These are phyloP conservation scores for Ophiothrix spiculata DNA, from an alignment of 35 echinoderm and acorn worm species.

Conservation along the genomic window DNA sequence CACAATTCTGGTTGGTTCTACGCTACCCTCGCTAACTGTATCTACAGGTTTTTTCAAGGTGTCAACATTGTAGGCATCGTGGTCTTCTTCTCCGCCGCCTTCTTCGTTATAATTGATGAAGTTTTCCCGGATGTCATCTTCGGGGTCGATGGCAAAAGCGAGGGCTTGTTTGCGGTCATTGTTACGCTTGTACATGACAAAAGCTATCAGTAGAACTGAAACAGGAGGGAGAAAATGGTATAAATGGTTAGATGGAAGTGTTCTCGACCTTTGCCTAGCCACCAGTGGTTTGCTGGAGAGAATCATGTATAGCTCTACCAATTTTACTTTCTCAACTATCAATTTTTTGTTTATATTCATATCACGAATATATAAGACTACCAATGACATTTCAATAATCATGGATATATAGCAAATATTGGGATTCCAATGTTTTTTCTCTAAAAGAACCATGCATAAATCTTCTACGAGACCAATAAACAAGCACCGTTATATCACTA, in stretches of 20 bases:
- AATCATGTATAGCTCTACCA: too few relatives aligned
- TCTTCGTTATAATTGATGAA: conserved; percentile 97
- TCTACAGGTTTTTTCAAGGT: conserved; percentile 83
- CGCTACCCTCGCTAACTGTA: conserved; percentile 29
- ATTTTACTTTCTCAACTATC: too few relatives aligned
- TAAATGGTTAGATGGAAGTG: not conserved
- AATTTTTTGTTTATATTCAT: too few relatives aligned
- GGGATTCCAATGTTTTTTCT: too few relatives aligned
- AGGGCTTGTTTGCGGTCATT: conserved; percentile 65
- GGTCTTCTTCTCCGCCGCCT: conserved; percentile 81
- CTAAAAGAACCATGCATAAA: too few relatives aligned
- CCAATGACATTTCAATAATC: too few relatives aligned
- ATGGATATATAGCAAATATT: too few relatives aligned
- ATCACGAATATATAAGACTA: too few relatives aligned
- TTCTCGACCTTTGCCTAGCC: too few relatives aligned
- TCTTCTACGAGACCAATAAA: too few relatives aligned
- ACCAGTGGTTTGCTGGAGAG: too few relatives aligned
- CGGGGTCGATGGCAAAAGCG: conserved; percentile 79
- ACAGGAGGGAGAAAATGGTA: conserved; percentile 1
- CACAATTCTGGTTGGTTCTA: conserved; percentile 40
- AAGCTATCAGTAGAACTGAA: conserved; percentile 72
- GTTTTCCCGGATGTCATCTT: conserved; percentile 97
- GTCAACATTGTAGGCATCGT: conserved; percentile 80
- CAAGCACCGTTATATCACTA: too few relatives aligned
- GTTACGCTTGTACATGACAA: conserved; percentile 73